phyloP scores from a whole-genome alignment of 2,113 vertebrate genomes.

The Tinamus guttatus region DNA sequence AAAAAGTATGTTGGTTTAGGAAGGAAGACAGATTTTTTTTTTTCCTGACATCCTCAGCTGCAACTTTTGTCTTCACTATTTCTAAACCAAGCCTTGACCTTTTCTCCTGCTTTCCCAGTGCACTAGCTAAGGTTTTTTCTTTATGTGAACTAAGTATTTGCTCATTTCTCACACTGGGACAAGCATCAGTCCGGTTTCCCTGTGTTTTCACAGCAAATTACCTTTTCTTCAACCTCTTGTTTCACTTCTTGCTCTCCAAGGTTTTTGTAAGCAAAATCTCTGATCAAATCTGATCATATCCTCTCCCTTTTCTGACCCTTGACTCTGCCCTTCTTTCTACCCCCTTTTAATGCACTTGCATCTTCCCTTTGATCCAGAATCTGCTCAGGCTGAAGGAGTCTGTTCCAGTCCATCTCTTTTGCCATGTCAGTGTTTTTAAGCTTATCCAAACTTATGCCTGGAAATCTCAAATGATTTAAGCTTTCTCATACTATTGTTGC shows the following conservation, averaged over 20 bases:
- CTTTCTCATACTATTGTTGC: not conserved
- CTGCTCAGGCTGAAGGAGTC: not conserved
- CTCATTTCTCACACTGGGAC: not conserved
- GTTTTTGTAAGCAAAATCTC: not conserved
- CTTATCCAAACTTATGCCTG: rapidly evolving
- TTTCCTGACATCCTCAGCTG: not conserved
- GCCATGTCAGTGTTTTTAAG: not conserved
- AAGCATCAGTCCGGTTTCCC: not conserved
- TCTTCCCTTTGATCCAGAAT: not conserved
- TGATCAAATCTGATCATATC: not conserved
- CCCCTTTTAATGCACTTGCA: not conserved
- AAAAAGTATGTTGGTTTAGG: not conserved
- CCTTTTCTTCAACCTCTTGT: not conserved
- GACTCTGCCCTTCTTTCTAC: not conserved
- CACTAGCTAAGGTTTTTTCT: not conserved
- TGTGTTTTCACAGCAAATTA: not conserved
- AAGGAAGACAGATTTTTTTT: not conserved
- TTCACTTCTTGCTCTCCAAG: not conserved
- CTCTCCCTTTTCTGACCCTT: not conserved
- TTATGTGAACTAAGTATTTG: not conserved
- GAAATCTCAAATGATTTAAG: not conserved
- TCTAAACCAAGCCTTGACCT: not conserved
- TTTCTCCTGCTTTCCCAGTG: not conserved
- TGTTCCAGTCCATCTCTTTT: not conserved
- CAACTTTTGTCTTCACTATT: not conserved